Percentiles rank a stretch among this genome's conserved stretches.
phyloP scores from a whole-genome alignment of 2,113 vertebrate genomes.

The Miniopterus natalensis region DNA sequence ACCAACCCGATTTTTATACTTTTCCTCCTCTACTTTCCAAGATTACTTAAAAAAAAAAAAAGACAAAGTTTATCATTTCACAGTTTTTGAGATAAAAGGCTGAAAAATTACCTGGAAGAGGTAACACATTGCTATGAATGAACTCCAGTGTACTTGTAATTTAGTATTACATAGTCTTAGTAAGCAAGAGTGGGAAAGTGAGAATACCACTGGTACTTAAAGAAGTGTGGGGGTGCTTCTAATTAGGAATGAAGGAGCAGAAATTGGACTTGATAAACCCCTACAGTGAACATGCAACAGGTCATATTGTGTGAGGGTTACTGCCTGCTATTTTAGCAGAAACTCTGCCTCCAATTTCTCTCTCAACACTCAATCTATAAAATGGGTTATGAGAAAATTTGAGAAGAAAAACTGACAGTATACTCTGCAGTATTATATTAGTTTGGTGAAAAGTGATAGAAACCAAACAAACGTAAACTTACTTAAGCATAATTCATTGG shows the following conservation, averaged over 20 bases:
- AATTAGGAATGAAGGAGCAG: not conserved
- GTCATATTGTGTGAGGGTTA: not conserved
- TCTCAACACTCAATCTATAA: not conserved
- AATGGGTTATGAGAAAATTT: not conserved
- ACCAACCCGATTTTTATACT: not conserved
- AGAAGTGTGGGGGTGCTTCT: not conserved
- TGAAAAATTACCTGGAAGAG: not conserved
- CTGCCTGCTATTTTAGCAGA: not conserved
- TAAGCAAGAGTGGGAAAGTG: not conserved
- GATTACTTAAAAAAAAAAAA: not conserved
- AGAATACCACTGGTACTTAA: not conserved
- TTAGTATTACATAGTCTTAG: not conserved
- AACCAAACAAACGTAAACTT: slow-evolving; percentile 19
- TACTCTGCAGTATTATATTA: not conserved
- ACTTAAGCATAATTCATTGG: not conserved
- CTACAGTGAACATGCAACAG: not conserved
- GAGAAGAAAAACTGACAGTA: not conserved
- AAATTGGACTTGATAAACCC: not conserved
- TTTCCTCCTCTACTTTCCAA: not conserved
- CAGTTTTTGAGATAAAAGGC: not conserved
- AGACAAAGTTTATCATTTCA: not conserved
- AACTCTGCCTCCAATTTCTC: not conserved
- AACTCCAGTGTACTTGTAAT: too few species aligned
- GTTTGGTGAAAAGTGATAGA: not conserved
- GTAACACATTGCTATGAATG: not conserved